phyloP scores from a whole-genome alignment of 2,888 invertebrate genomes.

The Tortrix viridana region DNA sequence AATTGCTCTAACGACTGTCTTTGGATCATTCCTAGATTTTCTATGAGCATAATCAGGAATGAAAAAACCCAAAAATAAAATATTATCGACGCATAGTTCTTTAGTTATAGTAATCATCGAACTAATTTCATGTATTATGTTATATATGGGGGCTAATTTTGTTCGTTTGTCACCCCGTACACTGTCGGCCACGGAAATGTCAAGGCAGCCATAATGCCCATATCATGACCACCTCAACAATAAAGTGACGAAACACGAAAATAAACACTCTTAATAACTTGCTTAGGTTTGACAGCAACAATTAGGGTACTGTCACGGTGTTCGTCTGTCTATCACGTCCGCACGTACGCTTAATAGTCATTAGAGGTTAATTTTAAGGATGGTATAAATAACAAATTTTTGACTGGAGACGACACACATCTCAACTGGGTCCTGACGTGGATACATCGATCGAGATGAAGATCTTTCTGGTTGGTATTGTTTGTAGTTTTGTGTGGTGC shows the following conservation, averaged over 20 bases:
- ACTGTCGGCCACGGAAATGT: slow-evolving; percentile 55
- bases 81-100: slow-evolving; percentile 10
- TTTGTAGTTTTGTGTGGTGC: slow-evolving; percentile 40
- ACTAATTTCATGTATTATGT: slow-evolving; percentile 48
- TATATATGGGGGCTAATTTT: slow-evolving; percentile 45
- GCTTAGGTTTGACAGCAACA: slow-evolving; percentile 67
- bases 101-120: slow-evolving; percentile 28
- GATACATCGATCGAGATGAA: slow-evolving; percentile 62
- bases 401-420: slow-evolving; percentile 60
- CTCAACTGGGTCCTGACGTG: slow-evolving; percentile 55
- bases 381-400: slow-evolving; percentile 71
- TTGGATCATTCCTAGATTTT: too few species aligned
- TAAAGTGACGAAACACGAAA: slow-evolving; percentile 50
- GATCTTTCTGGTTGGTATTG: slow-evolving; percentile 59
- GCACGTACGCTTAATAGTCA: slow-evolving; percentile 52
- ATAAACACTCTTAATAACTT: slow-evolving; percentile 65
- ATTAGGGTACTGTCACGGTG: slow-evolving; percentile 75
- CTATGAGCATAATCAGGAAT: too few species aligned
- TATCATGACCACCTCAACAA: slow-evolving; percentile 49
- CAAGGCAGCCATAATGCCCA: slow-evolving; percentile 56
- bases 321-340: slow-evolving; percentile 67
- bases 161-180: slow-evolving; percentile 48
- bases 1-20: too few species aligned
- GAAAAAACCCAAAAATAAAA: slow-evolving; percentile 4
- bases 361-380: slow-evolving; percentile 61